Percentiles rank a stretch among this genome's conserved stretches.
phyloP scores from a whole-genome alignment of 2,888 invertebrate species.

The Timema podura region DNA sequence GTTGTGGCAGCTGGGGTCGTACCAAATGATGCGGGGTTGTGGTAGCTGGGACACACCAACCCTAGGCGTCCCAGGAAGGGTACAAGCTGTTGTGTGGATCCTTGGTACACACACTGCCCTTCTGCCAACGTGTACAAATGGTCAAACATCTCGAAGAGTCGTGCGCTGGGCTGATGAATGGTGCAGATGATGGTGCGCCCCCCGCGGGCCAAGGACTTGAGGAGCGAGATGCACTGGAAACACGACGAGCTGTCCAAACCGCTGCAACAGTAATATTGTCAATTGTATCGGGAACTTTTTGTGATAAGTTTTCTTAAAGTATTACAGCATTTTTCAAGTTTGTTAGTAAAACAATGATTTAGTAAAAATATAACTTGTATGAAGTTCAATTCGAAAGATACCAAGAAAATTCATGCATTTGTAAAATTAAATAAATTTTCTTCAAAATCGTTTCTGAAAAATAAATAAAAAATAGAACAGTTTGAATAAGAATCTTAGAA shows the following conservation, averaged over 20 bases:
- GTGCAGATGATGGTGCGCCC: constrained; percentile 94
- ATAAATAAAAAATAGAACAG: neutral
- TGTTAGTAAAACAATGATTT: too few species aligned
- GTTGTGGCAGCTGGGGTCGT: constrained; percentile 35
- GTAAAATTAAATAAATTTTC: too few species aligned
- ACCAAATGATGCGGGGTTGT: constrained; percentile 94
- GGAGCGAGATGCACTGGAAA: constrained; percentile 85
- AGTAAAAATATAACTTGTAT: too few species aligned
- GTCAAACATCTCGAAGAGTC: constrained; percentile 95
- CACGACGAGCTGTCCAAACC: constrained; percentile 94
- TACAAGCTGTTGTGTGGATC: constrained; percentile 79
- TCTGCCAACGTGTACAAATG: constrained; percentile 90
- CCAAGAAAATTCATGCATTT: too few species aligned
- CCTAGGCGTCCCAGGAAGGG: constrained; percentile 73
- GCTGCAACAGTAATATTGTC: constrained; percentile 47
- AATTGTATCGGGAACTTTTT: constrained; percentile 20
- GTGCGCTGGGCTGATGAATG: constrained; percentile 94
- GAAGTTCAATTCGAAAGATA: too few species aligned
- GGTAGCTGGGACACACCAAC: constrained; percentile 92
- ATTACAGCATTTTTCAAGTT: too few species aligned
- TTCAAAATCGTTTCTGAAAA: too few species aligned
- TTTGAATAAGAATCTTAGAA: neutral
- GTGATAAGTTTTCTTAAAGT: neutral
- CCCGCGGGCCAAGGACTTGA: constrained; percentile 83
- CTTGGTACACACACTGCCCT: constrained; percentile 93